These are phyloP conservation scores for Xestia rhomboidea DNA, from an alignment of 2,888 invertebrate genomes.

Conservation along the genomic window DNA sequence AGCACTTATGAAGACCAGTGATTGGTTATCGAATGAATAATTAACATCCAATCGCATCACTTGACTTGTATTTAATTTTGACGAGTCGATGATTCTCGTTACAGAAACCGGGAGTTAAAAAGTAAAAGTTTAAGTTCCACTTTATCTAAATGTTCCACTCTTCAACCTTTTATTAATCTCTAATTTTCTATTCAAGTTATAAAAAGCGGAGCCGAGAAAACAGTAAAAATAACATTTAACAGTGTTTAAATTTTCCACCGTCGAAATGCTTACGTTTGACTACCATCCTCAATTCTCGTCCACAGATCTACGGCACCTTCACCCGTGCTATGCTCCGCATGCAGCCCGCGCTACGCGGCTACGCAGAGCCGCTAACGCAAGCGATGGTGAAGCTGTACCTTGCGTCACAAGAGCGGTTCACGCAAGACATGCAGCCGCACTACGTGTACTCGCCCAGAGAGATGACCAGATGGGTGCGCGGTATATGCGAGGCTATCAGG, in stretches of 20 bases:
- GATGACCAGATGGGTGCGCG: slow-evolving; percentile 99
- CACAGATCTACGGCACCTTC: slow-evolving; percentile 99
- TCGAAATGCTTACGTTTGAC: not conserved
- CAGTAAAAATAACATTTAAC: no score
- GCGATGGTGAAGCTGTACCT: slow-evolving; percentile 99
- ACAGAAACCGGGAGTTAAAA: no score
- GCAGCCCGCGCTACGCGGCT: slow-evolving; percentile 97
- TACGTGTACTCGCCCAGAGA: slow-evolving; percentile 99
- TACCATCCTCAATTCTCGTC: not conserved
- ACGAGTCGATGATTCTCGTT: no score
- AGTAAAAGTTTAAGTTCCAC: no score
- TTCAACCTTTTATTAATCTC: not conserved
- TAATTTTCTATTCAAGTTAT: no score
- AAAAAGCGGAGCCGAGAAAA: no score
- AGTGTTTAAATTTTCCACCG: no score
- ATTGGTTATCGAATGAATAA: no score
- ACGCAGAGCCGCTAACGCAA: slow-evolving; percentile 98
- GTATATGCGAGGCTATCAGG: slow-evolving; percentile 99
- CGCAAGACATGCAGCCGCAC: slow-evolving; percentile 99
- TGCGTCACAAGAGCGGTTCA: slow-evolving; percentile 98
- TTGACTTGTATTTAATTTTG: no score
- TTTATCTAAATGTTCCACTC: not conserved
- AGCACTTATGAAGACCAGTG: no score
- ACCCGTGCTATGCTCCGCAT: slow-evolving; percentile 99
- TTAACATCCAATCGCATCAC: not conserved